Evolutionary conservation across 2,888 invertebrate species (phyloP), one percentile per base, ranked within the genome.

Genomic region (Meloe dianella): DNA sequence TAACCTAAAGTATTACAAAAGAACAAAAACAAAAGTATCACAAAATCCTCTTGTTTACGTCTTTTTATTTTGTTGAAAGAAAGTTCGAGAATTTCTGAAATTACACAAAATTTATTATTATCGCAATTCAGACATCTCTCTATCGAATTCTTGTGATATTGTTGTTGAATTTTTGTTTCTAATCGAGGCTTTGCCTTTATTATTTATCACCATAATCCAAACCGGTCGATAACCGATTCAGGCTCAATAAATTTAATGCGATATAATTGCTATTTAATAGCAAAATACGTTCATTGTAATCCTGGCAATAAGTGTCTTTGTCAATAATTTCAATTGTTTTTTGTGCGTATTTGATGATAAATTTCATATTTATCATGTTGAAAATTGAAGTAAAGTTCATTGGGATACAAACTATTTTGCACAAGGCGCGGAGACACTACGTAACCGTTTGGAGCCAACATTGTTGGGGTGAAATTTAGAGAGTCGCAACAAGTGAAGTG

Each of bases 201-300:
- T 35, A 9, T 2, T 12, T 35, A 35, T 35, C 35, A 10, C 12
- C 12, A 35, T n/a, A 47, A 47, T 47, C 20, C 17, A 9, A 47
- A 24, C 24, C 24, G 54, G 54, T 54, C 54, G 54, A 54, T 54
- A 54, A 12, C 54, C 54, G 54, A 22, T 54, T 54, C 24, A 24
- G 24, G 24, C 24, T 24, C 54, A 54, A 54, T 24, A 24, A 54
- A 14, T 54, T 54, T 54, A 24, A 47, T 47, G 1, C 20, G 2
- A 47, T 20, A 8, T 47, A 47, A 54, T 54, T 54, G 24, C 54
- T 6, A 54, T 24, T 54, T 54, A 24, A 54, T 22, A 6, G 10
- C 24, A 47, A 47, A 35, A 41, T 47, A 47, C 47, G 10, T 41
- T 6, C 7, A 3, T 4, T 17, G 0, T 47, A 20, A 20, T 20